Percentiles rank a stretch among this genome's conserved stretches.
phyloP scores from a whole-genome alignment of 2,797 vertebrate species.

The Lophotriccus pileatus region DNA sequence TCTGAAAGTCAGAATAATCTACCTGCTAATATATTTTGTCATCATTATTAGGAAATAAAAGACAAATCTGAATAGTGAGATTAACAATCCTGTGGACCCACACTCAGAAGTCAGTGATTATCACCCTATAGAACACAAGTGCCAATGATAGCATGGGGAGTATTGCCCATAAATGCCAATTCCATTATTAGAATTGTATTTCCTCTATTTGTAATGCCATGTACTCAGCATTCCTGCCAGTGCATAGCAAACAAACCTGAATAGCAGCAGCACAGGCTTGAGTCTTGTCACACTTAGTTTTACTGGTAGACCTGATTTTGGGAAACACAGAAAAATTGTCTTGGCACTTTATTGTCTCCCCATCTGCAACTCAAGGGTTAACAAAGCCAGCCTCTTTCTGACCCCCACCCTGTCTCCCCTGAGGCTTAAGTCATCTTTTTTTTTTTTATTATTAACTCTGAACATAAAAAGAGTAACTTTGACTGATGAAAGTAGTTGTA shows the following conservation, averaged over 20 bases:
- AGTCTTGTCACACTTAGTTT: background rate
- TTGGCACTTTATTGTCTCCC: background rate
- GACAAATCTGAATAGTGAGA: background rate
- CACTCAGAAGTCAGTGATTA: background rate
- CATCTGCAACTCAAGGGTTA: background rate
- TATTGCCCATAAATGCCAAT: background rate
- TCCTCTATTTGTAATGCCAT: background rate
- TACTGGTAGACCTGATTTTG: background rate
- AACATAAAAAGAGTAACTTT: background rate
- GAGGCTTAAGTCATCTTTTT: background rate
- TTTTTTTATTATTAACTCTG: background rate
- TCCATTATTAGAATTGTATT: background rate
- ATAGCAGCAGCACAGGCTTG: background rate
- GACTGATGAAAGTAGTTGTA: background rate
- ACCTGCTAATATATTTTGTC: background rate
- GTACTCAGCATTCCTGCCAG: background rate
- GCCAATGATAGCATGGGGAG: background rate
- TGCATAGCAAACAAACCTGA: background rate
- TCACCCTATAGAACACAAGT: background rate
- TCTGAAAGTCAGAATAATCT: background rate
- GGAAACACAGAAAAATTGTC: background rate
- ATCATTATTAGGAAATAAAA: background rate
- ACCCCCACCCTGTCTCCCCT: rapidly evolving
- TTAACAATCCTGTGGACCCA: background rate
- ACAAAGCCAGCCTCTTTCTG: background rate